Base-by-base conservation (phyloP, 2,888 invertebrate genomes). In the Ditula angustiorana region DNA sequence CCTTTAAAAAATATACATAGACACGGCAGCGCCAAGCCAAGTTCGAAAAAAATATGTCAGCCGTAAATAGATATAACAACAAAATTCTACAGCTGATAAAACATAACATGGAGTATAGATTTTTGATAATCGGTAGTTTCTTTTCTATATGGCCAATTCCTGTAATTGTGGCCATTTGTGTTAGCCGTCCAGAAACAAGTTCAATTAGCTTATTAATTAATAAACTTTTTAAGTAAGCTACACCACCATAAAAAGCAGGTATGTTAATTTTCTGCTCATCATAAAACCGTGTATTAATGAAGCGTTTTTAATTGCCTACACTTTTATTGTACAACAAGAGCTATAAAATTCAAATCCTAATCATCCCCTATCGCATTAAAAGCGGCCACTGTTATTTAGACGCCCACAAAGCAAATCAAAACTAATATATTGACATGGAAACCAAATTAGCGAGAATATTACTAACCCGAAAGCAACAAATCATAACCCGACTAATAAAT, bases 401-500 rank as follows among this genome's bases (percentile, higher is more conserved):
- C 64, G 64, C 64, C 64, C 64, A 58, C 63, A 63, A 52, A 63
- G 26, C 63, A 60, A 65, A 59, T 65, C 64, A 59, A 53, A 55
- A 30, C 60, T 61, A 60, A 61, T 60, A 66, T 61, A 62, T 64
- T 64, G 58, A 66, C 62, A 61, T 46, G 60, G 55, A 61, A 66
- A 57, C 56, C 62, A 66, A 66, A 66, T 66, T 62, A 66, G 50
- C 50, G 46, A 16, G 30, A 16, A 28, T 37, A 60, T 55, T 46
- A 63, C 24, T 23, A 55, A 44, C 58, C 52, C 10, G 58, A 53
- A 33, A 10, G 63, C 69, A 70, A 78, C 77, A 78, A 78, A 78
- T 78, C 77, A 76, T 73, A 71, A 66, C 30, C 41, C 33, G 33
- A 63, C 46, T 41, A 57, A 63, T 44, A 50, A 44, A 41, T 24